Conservation (phyloP, 2,797 vertebrate species). For the Benthosema pterotum region DNA sequence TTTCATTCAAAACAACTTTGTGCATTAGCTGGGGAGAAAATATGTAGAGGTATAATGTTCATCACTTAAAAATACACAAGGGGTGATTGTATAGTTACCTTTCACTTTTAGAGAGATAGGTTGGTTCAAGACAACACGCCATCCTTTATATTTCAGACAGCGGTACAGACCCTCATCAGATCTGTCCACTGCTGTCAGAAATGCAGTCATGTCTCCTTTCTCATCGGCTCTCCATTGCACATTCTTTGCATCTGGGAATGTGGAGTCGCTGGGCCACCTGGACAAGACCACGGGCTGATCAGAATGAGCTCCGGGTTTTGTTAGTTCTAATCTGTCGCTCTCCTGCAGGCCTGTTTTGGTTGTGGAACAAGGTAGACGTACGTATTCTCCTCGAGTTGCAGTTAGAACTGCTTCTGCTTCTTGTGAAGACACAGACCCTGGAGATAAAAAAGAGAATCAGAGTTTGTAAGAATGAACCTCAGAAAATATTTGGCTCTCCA, state of each 20-base stretch:
- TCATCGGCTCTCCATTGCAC: conserved; percentile 11
- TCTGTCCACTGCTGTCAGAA: conserved; percentile 32
- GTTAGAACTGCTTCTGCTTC: neutral
- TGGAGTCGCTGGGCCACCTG: neutral
- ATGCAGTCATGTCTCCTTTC: conserved; percentile 12
- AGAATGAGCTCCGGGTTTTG: conserved; percentile 6
- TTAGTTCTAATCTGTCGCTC: conserved; percentile 38
- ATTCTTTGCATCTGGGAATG: neutral
- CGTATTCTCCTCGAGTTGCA: conserved; percentile 16
- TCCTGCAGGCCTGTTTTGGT: neutral
- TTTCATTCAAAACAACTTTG: no score
- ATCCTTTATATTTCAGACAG: conserved; percentile 52
- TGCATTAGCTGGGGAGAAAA: no score
- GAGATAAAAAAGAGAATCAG: neutral
- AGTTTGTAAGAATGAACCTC: neutral
- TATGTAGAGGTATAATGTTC: no score
- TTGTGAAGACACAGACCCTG: conserved; percentile 16
- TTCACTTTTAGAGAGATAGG: conserved; percentile 55
- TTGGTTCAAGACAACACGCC: conserved; percentile 24
- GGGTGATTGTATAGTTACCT: conserved; percentile 34
- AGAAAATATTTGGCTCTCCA: no score
- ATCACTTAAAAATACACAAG: no score
- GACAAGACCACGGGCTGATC: neutral
- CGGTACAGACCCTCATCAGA: conserved; percentile 52
- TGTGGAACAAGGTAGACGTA: conserved; percentile 42